Conservation (phyloP, 1,140 invertebrate genomes). For the Calephelis virginiensis region DNA sequence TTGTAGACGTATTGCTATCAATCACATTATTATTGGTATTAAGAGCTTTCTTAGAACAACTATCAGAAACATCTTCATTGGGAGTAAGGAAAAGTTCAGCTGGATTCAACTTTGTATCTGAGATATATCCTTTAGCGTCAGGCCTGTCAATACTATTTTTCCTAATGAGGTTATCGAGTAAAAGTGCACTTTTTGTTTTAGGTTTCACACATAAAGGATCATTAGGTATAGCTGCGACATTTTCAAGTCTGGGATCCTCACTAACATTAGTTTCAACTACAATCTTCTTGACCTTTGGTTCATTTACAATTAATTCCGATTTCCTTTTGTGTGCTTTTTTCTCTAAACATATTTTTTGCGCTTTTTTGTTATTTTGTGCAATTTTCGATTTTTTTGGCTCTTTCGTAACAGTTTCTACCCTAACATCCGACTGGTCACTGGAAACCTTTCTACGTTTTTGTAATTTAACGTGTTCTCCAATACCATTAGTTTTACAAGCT, state of each 20-base stretch:
- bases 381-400: conserved; percentile 60
- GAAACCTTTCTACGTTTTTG: conserved; percentile 79
- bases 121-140: conserved; percentile 55
- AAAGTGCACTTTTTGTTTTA: conserved; percentile 72
- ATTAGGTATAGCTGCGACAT: conserved; percentile 45
- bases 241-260: conserved; percentile 50
- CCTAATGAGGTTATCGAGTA: conserved; percentile 77
- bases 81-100: conserved; percentile 64
- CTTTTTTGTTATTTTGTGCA: conserved; percentile 45
- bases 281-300: conserved; percentile 53
- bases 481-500: conserved; percentile 71
- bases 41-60: conserved; percentile 57
- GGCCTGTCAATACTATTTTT: conserved; percentile 79
- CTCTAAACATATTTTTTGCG: conserved; percentile 48
- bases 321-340: conserved; percentile 64
- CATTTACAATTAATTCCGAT: conserved; percentile 39
- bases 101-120: conserved; percentile 60
- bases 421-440: conserved; percentile 56
- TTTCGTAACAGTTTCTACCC: conserved; percentile 58
- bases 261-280: conserved; percentile 40
- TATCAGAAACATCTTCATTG: conserved; percentile 54
- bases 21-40: conserved; percentile 78
- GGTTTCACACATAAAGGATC: conserved; percentile 53
- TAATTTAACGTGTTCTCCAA: conserved; percentile 76
- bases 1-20: conserved; percentile 59